Evolutionary conservation across 2,888 invertebrate genomes (phyloP).

Genomic region (Coelinius sp.): DNA sequence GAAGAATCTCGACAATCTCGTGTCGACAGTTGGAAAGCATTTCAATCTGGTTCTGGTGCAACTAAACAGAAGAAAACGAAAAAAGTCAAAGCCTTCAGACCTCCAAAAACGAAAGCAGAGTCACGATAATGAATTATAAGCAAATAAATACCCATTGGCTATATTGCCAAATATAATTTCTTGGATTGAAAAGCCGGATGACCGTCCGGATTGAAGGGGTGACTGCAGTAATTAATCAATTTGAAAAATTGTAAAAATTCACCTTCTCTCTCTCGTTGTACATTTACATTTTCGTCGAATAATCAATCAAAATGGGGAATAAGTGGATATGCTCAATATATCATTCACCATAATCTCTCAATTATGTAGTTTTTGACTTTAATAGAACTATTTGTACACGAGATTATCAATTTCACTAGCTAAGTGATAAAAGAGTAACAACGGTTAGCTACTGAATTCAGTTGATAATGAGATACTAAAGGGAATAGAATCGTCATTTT

Average conservation of each 20-base stretch:
- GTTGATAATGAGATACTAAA: not conserved
- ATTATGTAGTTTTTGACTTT: not conserved
- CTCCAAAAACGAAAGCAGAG: constrained; percentile 94
- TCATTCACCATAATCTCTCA: not conserved
- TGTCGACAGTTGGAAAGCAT: constrained; percentile 94
- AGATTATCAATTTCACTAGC: not conserved
- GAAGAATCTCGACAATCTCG: constrained; percentile 95
- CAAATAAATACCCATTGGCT: constrained; percentile 22
- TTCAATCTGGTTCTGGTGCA: constrained; percentile 78
- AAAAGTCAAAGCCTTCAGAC: constrained; percentile 88
- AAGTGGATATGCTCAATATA: constrained; percentile 13
- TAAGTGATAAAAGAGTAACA: too few relatives aligned
- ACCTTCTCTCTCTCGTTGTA: not conserved
- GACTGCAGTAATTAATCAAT: constrained; percentile 9
- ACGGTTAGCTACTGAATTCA: too few relatives aligned
- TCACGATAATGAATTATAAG: constrained; percentile 79
- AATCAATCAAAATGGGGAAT: constrained; percentile 16
- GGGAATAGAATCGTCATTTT: not conserved
- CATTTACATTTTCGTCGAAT: not conserved
- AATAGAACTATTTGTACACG: constrained; percentile 1
- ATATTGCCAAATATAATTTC: not conserved
- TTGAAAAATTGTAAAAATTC: not conserved
- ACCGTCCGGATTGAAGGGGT: too few relatives aligned
- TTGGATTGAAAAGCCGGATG: not conserved
- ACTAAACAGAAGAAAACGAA: constrained; percentile 84